Base-by-base conservation (phyloP, 2,888 invertebrate species). In the Clivina fossor region DNA sequence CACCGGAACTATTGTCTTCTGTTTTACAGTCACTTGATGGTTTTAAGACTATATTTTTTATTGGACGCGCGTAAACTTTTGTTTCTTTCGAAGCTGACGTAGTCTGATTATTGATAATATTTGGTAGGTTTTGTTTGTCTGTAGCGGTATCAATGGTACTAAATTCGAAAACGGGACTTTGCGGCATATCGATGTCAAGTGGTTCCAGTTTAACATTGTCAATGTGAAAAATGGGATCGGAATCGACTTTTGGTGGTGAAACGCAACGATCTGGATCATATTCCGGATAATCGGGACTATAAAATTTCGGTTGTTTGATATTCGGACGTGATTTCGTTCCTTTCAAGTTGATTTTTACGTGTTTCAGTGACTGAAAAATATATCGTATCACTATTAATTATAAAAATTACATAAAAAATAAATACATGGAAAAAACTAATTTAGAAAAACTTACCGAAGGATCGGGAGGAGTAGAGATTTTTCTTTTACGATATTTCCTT, bases 321-420 rank as follows among this genome's bases (percentile, higher is more conserved):
- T 73, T 69, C 1, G 74, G 74, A 3, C 74, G 63, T 0, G 74
- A 73, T 41, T 73, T 62, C 4, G 74, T 74, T 2, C 74, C 74
- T 63, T 71, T 71, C 26, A 72, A 65, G 30, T 68, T 66, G 0
- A 67, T 62, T 37, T 71, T 64, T 2, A 68, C 61, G 4, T 70
- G 70, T 4, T 70, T 70, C 2, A 68, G 65, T 2, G 69, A 65
- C 71, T 71, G 58, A 59, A 69, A 69, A n/a, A 15, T 19, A 19
- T 40, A 24, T 54, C n/a, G 9, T 4, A 40, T 9, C n/a, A n/a
- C 9, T 9, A 9, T 38, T 18, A 1, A 16, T 38, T 7, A 18
- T 2, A 2, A 4, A 15, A 38, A 16, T 9, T 5, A n/a, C n/a
- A 44, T 9, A 2, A 16, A 44, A 30, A 28, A 43, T 15, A 26